Base-by-base conservation (phyloP, 2,888 invertebrate species). In the Girardia tigrina region DNA sequence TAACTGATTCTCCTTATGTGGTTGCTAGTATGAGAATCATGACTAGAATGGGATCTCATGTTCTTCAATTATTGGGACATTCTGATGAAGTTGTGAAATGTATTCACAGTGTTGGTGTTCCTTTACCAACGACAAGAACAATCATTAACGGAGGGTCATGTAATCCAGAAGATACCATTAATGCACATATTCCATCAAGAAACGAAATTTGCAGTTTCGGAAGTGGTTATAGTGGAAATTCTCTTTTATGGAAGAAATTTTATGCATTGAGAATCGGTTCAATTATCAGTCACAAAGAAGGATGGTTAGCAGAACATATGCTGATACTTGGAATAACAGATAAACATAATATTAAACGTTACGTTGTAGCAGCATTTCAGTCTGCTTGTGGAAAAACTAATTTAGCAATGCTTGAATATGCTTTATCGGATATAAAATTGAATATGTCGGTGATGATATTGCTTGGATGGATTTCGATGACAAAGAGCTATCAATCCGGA, bases 271-370 rank as follows among this genome's bases (percentile, higher is more conserved):
- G 80, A n/a, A 79, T 80, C 29, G 80, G 79, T 70, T 74, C 75
- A 69, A 42, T 74, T 71, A 74, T 81, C 23, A 80, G 80, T n/a
- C 71, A 77, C 20, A 78, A 79, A 26, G 80, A 80, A 70, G 80
- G 80, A 29, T 81, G 80, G 80, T 71, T 80, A 73, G 80, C 80
- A 56, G 80, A 80, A 69, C 80, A 80, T 77, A 80, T 80, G 80
- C 78, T 80, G 75, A 78, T 78, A 76, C 78, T 80, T 78, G 78
- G 80, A 28, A 77, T 80, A 42, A 81, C 80, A 0, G 79, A 79
- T 71, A 80, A 79, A 0, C 26, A 75, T 6, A 80, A 80, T 8
- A 74, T 78, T 70, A 78, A 80, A 77, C 77, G 78, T 42, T 80
- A 79, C 77, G 78, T 80, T 36, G 80, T 80, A 0, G 80, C 80